Evolutionary conservation across 2,113 vertebrate genomes (phyloP), one percentile per base, ranked within the genome.

Genomic region (Etia nguti): DNA sequence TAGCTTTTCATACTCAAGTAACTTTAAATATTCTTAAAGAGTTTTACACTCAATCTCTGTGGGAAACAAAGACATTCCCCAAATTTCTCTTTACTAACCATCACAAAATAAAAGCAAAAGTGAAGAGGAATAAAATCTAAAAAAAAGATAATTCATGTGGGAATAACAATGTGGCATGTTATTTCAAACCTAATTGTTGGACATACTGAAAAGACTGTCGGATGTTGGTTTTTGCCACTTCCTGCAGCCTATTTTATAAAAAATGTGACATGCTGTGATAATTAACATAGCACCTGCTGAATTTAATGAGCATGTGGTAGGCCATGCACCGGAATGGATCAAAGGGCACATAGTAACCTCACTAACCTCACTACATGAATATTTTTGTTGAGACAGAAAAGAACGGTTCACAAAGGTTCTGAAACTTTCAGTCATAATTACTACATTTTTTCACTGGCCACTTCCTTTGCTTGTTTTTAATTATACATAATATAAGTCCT

Each of bases 41-140:
- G 11, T 38, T 68, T 36, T 38, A 1, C 20, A 68, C 1, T 2
- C 20, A 38, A 5, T 65, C 22, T 73, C 13, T 73, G 38, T 4
- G 13, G 8, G 68, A 73, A 46, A 75, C 15, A 75, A 18, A 18
- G 9, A 29, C 6, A 18, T 46, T 0, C 38, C 0, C 65, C 13
- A 73, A 43, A 46, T 11, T 18, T 73, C 41, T 46, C 68, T 29
- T 46, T 26, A 46, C 8, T 46, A 0, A 6, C 41, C 41, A 26
- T 73, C 68, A 18, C 68, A 46, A 46, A 73, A 73, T 0, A 0
- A 73, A 73, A 26, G 41, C 41, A 73, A 73, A 48, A 0, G 1
- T 48, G 68, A 46, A 3, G 12, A 43, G 12, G 3, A 70, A 70
- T 70, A 70, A 70, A 70, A 43, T 43, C 36, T 24, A 6, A 70